phyloP scores from a whole-genome alignment of 2,113 vertebrate species.

The Corythaixoides concolor region DNA sequence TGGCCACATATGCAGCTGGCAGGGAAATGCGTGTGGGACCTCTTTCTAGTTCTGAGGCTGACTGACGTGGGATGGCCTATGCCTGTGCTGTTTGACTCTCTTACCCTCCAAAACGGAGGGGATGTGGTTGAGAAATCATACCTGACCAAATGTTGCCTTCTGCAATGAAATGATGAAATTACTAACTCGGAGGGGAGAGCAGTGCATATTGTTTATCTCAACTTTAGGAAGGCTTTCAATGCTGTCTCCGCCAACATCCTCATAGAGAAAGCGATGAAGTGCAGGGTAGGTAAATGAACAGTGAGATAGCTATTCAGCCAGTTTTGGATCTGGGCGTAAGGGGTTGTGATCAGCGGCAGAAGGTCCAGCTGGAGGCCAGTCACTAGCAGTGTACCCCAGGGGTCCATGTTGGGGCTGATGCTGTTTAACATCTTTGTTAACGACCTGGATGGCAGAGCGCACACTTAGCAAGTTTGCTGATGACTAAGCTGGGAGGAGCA shows the following conservation, averaged over 20 bases:
- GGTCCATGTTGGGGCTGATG: too few relatives aligned
- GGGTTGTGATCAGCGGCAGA: background rate
- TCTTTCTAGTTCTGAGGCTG: background rate
- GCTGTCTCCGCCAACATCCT: background rate
- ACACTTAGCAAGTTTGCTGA: background rate
- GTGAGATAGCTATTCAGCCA: background rate
- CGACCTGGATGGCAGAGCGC: background rate
- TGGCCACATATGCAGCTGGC: background rate
- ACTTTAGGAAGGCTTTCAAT: background rate
- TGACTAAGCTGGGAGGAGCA: background rate
- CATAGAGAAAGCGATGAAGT: background rate
- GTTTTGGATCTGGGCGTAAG: background rate
- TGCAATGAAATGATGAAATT: background rate
- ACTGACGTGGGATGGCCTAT: background rate
- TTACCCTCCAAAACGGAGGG: background rate
- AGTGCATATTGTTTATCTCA: background rate
- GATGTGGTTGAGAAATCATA: background rate
- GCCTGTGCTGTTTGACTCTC: background rate
- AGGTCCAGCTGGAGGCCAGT: background rate
- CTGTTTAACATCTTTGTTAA: background rate
- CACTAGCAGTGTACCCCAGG: too few relatives aligned
- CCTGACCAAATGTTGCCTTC: background rate
- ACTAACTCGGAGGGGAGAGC: background rate
- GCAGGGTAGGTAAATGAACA: background rate
- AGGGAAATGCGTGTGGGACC: background rate